phyloP scores from a whole-genome alignment of 2,113 vertebrate genomes.

The Echinops telfairi region DNA sequence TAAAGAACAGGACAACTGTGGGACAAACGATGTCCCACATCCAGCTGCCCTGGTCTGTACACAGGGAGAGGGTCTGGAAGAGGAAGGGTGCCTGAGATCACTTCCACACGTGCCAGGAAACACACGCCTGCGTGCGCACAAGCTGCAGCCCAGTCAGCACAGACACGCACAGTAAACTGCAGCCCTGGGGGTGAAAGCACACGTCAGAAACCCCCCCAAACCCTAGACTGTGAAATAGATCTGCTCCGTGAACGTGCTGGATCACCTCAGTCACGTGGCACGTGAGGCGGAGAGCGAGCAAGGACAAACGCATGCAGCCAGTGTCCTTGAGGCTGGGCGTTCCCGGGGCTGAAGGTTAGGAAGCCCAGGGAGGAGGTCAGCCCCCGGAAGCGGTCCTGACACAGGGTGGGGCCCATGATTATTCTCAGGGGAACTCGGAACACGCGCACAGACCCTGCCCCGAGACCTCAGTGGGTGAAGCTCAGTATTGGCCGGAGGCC shows the following conservation, averaged over 20 bases:
- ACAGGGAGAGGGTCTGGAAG: constrained; percentile 66
- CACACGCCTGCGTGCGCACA: constrained; percentile 56
- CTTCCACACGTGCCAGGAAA: constrained; percentile 63
- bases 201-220: background rate
- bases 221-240: constrained; percentile 26
- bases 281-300: background rate
- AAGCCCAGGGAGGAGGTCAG: background rate
- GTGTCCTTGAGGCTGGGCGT: background rate
- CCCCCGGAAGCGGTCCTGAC: background rate
- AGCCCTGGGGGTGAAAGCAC: constrained; percentile 22
- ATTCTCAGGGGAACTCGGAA: background rate
- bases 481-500: no score
- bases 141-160: constrained; percentile 76
- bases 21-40: constrained; percentile 70
- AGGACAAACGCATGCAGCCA: background rate
- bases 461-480: background rate
- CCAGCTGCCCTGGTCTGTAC: constrained; percentile 58
- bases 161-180: constrained; percentile 37
- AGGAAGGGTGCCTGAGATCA: constrained; percentile 57
- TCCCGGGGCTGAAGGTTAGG: background rate
- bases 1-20: constrained; percentile 57
- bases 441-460: background rate
- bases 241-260: background rate
- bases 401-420: background rate
- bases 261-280: background rate